Evolutionary conservation across 2,797 vertebrate species (phyloP), one percentile per base, ranked within the genome.

Genomic region (Microcaecilia unicolor): DNA sequence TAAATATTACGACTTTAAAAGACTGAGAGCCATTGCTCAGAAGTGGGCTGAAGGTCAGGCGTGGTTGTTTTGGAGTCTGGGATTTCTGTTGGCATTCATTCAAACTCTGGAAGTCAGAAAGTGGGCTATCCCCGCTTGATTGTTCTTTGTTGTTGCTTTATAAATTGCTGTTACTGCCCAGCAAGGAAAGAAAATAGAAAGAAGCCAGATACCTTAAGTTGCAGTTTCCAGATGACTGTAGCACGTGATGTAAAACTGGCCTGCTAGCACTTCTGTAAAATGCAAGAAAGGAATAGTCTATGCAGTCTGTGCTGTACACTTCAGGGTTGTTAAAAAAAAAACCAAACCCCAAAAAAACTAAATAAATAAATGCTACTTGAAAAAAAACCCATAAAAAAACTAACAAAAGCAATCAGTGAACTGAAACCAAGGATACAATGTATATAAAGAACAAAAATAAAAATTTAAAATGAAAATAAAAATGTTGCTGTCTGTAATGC

Each of bases 221-320:
- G 51, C 61, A 72, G 52, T 47, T 64, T 67, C 45, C 47, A 51
- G 55, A 61, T 54, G 57, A 51, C 61, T 59, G 55, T 19, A 28
- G 12, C 19, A 25, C 11, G 31, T 67, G 61, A 58, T 69, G 44
- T 60, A 41, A 65, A 60, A 58, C 37, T 41, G 50, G 53, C 44
- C 49, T 60, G 42, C 47, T 21, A n/a, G 50, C 43, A 45, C 58
- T 66, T 56, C 30, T 32, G 16, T 9, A 4, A 50, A 70, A 46
- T 52, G 48, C 53, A 60, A 48, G 63, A 41, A 47, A 50, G 10
- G 58, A 55, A 55, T 53, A 44, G 49, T 43, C n/a, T 61, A 48
- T 5, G 55, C 53, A 44, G 49, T 43, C 30, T 44, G n/a, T 61
- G 48, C 5, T 33, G 20, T 7, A 23, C 10, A 8, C 12, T 10